Evolutionary conservation across 2,888 invertebrate species (phyloP).

Genomic region (Acronicta psi): DNA sequence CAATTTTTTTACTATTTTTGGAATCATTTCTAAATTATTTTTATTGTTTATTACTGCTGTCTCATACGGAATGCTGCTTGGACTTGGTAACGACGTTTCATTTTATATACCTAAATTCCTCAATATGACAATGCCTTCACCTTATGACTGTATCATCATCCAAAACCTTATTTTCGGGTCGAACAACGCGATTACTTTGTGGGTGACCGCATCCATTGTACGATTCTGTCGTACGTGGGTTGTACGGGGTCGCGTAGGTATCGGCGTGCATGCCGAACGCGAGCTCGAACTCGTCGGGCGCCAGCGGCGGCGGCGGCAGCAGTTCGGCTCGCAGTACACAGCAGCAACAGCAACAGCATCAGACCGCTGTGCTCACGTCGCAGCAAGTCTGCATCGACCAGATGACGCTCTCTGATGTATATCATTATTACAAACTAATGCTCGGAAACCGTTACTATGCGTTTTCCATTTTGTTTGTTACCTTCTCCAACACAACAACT

Average conservation of each 20-base stretch:
- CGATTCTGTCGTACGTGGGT: neutral
- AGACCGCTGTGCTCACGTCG: conserved; percentile 88
- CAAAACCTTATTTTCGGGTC: too few species aligned
- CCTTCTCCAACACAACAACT: too few species aligned
- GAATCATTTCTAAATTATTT: conserved; percentile 60
- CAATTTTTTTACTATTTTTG: neutral
- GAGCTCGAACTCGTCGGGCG: conserved; percentile 74
- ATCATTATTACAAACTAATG: too few species aligned
- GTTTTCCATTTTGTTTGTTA: too few species aligned
- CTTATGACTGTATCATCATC: too few species aligned
- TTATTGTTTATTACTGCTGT: conserved; percentile 60
- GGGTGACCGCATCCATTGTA: neutral
- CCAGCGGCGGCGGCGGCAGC: conserved; percentile 56
- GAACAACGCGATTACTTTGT: too few species aligned
- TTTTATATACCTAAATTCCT: neutral
- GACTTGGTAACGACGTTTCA: conserved; percentile 69
- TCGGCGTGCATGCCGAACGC: conserved; percentile 81
- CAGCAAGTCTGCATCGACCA: conserved; percentile 94
- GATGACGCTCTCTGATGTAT: conserved; percentile 92
- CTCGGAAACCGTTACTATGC: too few species aligned
- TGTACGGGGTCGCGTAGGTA: conserved; percentile 50
- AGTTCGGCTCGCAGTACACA: conserved; percentile 66
- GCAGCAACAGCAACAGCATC: conserved; percentile 68
- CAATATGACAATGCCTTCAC: neutral
- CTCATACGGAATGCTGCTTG: conserved; percentile 74